Conservation (phyloP, 2,888 invertebrate species). For the Cosmia trapezina region DNA sequence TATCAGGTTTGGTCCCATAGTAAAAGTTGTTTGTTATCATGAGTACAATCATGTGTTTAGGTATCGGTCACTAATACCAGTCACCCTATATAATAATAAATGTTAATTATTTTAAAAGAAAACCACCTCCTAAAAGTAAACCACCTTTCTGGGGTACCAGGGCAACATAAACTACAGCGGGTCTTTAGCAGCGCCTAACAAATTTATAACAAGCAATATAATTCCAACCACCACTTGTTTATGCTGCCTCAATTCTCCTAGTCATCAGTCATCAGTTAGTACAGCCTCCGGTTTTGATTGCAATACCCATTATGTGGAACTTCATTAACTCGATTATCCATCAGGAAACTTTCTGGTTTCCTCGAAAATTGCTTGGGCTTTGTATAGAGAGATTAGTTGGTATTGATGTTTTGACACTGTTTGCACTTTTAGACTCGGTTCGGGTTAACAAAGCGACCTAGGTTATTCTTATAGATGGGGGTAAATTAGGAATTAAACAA, state of each 20-base stretch:
- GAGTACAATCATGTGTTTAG: no score
- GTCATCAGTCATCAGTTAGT: slow-evolving; percentile 53
- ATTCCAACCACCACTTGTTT: slow-evolving; percentile 44
- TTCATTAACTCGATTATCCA: slow-evolving; percentile 58
- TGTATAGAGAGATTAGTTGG: slow-evolving; percentile 46
- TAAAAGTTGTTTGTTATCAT: no score
- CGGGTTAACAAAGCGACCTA: slow-evolving; percentile 19
- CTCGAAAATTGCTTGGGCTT: slow-evolving; percentile 38
- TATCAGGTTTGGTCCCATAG: no score
- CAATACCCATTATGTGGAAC: slow-evolving; percentile 52
- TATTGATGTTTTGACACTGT: slow-evolving; percentile 45
- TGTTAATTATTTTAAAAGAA: not conserved
- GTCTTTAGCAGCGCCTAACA: slow-evolving; percentile 36
- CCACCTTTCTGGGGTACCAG: slow-evolving; percentile 6
- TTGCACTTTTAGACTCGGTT: slow-evolving; percentile 12
- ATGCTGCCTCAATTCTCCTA: slow-evolving; percentile 28
- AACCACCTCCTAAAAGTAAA: not conserved
- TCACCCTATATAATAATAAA: no score
- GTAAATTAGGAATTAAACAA: no score
- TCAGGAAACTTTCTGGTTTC: slow-evolving; percentile 39
- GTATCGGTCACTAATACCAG: no score
- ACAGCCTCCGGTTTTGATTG: slow-evolving; percentile 51
- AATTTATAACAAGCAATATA: slow-evolving; percentile 47
- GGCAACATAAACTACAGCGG: slow-evolving; percentile 19
- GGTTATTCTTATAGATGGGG: no score